Evolutionary conservation across 2,113 vertebrate genomes (phyloP).

Genomic region (Parotia lawesii): DNA sequence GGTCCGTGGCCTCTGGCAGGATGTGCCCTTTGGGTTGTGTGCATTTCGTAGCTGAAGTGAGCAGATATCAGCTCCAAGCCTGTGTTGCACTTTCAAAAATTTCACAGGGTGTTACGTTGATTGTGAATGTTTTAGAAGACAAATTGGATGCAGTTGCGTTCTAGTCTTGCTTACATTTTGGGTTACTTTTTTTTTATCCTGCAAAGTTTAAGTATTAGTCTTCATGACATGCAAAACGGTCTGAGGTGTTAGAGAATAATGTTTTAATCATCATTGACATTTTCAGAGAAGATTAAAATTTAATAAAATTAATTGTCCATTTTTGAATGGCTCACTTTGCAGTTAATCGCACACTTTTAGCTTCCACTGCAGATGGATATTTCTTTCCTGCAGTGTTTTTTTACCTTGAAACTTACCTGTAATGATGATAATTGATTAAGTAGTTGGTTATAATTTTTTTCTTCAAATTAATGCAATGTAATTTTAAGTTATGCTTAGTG

Average conservation of each 20-base stretch:
- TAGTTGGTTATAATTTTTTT: constrained; percentile 1
- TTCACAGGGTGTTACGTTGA: background rate
- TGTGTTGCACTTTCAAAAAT: accelerated
- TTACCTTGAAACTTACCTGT: background rate
- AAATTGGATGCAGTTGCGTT: background rate
- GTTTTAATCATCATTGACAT: constrained; percentile 72
- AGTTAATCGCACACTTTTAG: constrained; percentile 62
- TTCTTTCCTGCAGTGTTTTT: background rate
- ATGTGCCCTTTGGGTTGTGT: background rate
- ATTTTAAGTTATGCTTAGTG: background rate
- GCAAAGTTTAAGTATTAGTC: constrained; percentile 60
- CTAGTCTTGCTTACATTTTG: background rate
- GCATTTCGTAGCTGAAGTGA: background rate
- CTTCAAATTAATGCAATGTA: background rate
- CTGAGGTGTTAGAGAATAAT: constrained; percentile 64
- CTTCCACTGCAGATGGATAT: background rate
- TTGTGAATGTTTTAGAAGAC: background rate
- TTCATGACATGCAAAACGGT: constrained; percentile 44
- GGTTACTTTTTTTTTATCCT: background rate
- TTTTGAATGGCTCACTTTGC: constrained; percentile 61
- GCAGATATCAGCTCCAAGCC: background rate
- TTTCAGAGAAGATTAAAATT: constrained; percentile 70
- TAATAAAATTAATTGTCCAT: constrained; percentile 73
- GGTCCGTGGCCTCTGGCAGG: background rate
- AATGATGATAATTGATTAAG: constrained; percentile 27